Conservation (phyloP, 2,797 vertebrate species). For the Platyrinchus mystaceus region DNA sequence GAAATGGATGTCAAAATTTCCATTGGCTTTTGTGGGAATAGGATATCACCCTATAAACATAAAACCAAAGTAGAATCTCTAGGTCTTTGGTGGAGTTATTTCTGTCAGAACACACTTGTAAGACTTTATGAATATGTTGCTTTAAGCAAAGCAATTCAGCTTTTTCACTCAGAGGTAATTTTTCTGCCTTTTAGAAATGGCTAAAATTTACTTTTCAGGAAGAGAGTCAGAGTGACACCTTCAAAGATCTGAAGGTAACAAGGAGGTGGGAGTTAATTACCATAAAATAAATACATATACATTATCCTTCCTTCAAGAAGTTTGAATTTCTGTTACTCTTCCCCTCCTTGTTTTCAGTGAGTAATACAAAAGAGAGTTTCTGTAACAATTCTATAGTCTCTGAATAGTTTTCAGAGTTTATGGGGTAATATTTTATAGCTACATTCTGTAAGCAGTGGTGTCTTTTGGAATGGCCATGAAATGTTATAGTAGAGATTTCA, state of each 20-base stretch:
- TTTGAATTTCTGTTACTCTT: not conserved
- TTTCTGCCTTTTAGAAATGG: not conserved
- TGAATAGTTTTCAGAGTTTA: slow-evolving; percentile 16
- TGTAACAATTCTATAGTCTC: not conserved
- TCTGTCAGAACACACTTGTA: not conserved
- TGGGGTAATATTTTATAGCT: slow-evolving; percentile 22
- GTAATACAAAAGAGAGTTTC: not conserved
- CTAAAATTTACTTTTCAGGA: not conserved
- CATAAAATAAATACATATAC: not conserved
- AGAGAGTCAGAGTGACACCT: not conserved
- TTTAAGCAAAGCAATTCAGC: not conserved
- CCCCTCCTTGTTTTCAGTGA: not conserved
- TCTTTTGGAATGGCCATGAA: not conserved
- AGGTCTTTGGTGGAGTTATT: not conserved
- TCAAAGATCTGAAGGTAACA: slow-evolving; percentile 15
- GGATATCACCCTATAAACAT: not conserved
- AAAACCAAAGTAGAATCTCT: not conserved
- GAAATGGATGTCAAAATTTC: slow-evolving; percentile 29
- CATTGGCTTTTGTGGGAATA: slow-evolving; percentile 2
- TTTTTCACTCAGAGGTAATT: not conserved
- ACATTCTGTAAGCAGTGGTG: slow-evolving; percentile 5
- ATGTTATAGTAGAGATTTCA: not conserved
- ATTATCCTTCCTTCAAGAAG: not conserved
- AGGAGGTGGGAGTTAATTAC: not conserved
- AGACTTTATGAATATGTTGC: not conserved